These are phyloP conservation scores for Bruchidius siliquastri DNA, from an alignment of 2,888 invertebrate species.

Conservation along the genomic window DNA sequence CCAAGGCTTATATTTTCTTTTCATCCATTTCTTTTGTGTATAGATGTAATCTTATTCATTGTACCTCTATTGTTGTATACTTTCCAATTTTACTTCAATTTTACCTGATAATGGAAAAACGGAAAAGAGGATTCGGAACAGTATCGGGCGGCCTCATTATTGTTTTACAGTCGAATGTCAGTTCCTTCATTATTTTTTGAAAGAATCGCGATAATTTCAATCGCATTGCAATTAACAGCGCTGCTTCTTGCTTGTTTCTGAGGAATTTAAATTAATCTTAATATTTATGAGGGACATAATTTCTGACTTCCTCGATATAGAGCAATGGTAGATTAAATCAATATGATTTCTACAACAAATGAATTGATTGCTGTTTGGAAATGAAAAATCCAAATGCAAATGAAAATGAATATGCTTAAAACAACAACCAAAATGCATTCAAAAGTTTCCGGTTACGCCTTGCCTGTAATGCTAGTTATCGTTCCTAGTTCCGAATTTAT, in stretches of 20 bases:
- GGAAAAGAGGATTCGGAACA: neutral
- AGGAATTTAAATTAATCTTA: neutral
- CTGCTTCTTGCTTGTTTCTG: too few relatives aligned
- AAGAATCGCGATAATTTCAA: neutral
- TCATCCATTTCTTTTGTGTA: neutral
- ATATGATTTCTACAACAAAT: too few relatives aligned
- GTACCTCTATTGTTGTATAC: neutral
- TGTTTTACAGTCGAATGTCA: neutral
- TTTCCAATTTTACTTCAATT: neutral
- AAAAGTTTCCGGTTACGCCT: too few relatives aligned
- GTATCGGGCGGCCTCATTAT: neutral
- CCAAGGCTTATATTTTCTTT: neutral
- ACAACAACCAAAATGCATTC: too few relatives aligned
- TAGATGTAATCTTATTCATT: neutral
- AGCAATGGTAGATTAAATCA: too few relatives aligned
- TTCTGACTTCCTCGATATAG: neutral
- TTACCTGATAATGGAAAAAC: neutral
- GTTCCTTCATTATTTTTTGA: neutral
- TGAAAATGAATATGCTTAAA: too few relatives aligned
- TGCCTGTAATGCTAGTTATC: too few relatives aligned
- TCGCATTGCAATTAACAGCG: neutral
- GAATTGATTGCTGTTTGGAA: too few relatives aligned
- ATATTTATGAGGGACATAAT: neutral
- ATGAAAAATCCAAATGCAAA: too few relatives aligned
- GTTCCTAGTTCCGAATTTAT: too few relatives aligned